Evolutionary conservation across 2,797 vertebrate species (phyloP), one percentile per base, ranked within the genome.

Genomic region (Enteromius radiatus): DNA sequence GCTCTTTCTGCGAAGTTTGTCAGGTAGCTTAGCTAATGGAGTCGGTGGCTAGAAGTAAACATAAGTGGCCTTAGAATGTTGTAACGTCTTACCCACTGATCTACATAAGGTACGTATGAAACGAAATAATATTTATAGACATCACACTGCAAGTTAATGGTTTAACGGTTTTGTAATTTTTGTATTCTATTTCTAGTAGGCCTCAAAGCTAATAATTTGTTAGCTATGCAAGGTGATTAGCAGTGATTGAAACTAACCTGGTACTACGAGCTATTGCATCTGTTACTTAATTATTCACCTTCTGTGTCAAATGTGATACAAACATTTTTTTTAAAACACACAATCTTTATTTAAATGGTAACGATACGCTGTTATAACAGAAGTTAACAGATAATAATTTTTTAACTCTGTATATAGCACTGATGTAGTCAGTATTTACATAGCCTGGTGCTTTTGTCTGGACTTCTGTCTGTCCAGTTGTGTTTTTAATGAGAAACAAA

Each of bases 1-100:
- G 88, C 85, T 81, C 85, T 81, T 92, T 91, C 86, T 31, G 33
- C 61, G 84, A 90, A 92, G 88, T 92, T 95, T 86, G 76, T 45
- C 61, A 63, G 49, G 21, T 76, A 65, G 67, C 69, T 63, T 78
- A 65, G 86, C 88, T 88, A 84, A 91, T 91, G 92, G 87, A 89
- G 75, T 79, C 73, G 61, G 49, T 43, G 49, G 87, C 78, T 88
- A 87, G 88, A 92, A 87, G 77, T 90, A 86, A 91, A 81, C 86
- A 82, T 83, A 90, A 86, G 89, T 84, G 84, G 82, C 49, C 64
- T 70, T 80, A 87, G 76, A 75, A 71, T 84, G 76, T 71, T 28
- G 71, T 54, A 69, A 81, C 71, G 75, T 69, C 63, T 52, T 31
- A 36, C 5, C 33, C 43, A 19, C 67, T 56, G 45, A 85, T 65